phyloP scores from a whole-genome alignment of 2,797 vertebrate genomes.

The Yasuhikotakia modesta region DNA sequence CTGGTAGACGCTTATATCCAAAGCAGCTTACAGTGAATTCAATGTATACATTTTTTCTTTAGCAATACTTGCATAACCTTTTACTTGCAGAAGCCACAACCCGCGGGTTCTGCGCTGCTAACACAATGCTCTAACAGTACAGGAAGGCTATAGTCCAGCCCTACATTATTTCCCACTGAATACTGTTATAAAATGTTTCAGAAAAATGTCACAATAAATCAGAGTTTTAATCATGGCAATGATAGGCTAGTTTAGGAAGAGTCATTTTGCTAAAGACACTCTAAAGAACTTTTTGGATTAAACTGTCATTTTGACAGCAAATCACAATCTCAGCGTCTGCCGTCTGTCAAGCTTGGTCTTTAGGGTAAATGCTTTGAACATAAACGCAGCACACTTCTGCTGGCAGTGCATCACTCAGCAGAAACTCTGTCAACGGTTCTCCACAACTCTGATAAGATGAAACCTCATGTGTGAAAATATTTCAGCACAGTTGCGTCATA shows the following conservation, averaged over 20 bases:
- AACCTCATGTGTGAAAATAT: conserved; percentile 27
- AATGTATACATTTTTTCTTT: no score
- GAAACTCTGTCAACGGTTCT: conserved; percentile 19
- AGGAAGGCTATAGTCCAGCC: no score
- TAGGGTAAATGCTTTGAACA: conserved; percentile 53
- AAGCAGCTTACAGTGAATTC: no score
- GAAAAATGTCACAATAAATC: no score
- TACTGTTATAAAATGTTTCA: no score
- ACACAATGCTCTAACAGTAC: no score
- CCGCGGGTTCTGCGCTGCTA: no score
- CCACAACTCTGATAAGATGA: conserved; percentile 32
- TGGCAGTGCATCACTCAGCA: conserved; percentile 34
- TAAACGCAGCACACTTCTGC: conserved; percentile 4
- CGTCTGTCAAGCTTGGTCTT: conserved; percentile 49
- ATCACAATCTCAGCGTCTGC: conserved; percentile 28
- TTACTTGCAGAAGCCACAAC: no score
- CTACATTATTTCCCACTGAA: background rate
- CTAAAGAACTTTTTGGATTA: conserved; percentile 20
- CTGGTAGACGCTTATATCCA: no score
- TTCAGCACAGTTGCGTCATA: conserved; percentile 57
- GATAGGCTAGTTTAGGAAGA: no score
- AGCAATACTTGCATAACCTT: no score
- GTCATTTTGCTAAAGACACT: background rate
- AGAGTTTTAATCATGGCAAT: background rate
- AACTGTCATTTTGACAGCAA: conserved; percentile 51